phyloP scores from a whole-genome alignment of 2,888 invertebrate genomes.

The Cyaniris semiargus region DNA sequence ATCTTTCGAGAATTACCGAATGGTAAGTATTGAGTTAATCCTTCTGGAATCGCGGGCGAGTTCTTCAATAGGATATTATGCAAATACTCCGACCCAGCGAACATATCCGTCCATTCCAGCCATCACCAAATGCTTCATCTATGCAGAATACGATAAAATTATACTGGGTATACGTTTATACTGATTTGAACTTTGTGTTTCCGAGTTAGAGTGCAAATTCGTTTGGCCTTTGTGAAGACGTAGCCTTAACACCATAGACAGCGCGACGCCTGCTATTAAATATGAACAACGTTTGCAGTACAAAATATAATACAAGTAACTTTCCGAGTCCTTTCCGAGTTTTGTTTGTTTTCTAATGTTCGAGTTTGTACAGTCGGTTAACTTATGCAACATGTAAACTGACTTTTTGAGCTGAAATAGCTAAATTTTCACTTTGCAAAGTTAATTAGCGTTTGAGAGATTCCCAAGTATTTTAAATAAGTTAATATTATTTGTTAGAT shows the following conservation, averaged over 20 bases:
- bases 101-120: conserved; percentile 57
- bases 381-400: neutral
- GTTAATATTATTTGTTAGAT: neutral
- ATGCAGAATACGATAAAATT: conserved; percentile 46
- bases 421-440: neutral
- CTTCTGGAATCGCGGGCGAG: conserved; percentile 39
- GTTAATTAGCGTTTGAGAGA: neutral
- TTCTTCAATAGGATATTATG: conserved; percentile 55
- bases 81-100: conserved; percentile 55
- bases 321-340: neutral
- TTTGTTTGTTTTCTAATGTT: conserved; percentile 16
- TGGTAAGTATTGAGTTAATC: neutral
- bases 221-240: conserved; percentile 36
- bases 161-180: conserved; percentile 38
- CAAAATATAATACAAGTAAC: conserved; percentile 22
- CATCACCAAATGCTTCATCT: conserved; percentile 52
- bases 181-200: conserved; percentile 35
- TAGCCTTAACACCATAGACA: conserved; percentile 48
- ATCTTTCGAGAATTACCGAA: neutral
- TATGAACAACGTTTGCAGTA: conserved; percentile 33
- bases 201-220: conserved; percentile 36
- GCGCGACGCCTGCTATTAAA: conserved; percentile 49
- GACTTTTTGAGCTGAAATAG: neutral
- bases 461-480: neutral
- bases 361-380: neutral